These are phyloP conservation scores for Rhinichthys osculus DNA, from an alignment of 2,797 vertebrate genomes.

Conservation along the genomic window DNA sequence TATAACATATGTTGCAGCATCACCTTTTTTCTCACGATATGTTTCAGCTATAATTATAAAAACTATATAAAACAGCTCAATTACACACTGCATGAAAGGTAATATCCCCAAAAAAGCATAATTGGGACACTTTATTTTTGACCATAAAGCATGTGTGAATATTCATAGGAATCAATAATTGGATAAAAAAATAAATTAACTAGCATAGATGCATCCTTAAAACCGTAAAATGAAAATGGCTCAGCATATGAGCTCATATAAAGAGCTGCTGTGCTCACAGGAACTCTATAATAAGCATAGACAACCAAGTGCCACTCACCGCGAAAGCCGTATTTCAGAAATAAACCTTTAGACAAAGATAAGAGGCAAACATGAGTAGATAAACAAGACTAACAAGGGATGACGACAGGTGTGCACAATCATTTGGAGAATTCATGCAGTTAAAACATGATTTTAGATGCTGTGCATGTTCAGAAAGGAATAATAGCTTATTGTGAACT, in stretches of 20 bases:
- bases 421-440: background rate
- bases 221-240: background rate
- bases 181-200: background rate
- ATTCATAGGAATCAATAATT: background rate
- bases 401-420: background rate
- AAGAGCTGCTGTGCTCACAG: background rate
- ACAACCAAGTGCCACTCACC: background rate
- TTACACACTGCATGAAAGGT: background rate
- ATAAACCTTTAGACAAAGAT: background rate
- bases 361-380: background rate
- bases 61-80: background rate
- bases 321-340: slow-evolving; percentile 2
- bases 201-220: background rate
- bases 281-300: background rate
- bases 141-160: background rate
- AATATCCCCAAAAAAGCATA: background rate
- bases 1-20: too few relatives aligned
- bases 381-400: background rate
- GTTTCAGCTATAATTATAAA: too few relatives aligned
- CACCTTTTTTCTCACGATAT: too few relatives aligned
- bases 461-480: background rate
- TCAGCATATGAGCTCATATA: background rate
- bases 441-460: background rate
- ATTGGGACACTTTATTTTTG: background rate
- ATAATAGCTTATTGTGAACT: background rate